Evolutionary conservation across 1,140 invertebrate genomes (phyloP), one percentile per base, ranked within the genome.

Genomic region (Schlechtendalia chinensis): DNA sequence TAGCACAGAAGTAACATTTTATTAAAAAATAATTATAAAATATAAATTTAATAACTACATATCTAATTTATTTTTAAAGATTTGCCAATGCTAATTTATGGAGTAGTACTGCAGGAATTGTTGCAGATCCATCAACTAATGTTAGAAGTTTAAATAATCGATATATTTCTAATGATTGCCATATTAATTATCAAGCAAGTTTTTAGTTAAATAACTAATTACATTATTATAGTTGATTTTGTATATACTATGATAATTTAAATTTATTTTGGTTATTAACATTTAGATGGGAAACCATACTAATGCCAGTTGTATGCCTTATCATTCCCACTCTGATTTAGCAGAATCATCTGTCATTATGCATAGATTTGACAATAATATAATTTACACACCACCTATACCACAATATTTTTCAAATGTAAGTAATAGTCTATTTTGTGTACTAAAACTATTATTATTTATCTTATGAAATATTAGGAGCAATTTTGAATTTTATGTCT

Each of bases 1-100:
- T 93, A 84, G 90, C 91, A 45, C 90, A 92, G 83, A 91, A 91
- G 91, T 91, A 85, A 82, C 32, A 6, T 54, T 27, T 54, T 14
- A 16, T 54, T 50, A 2, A 72, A 69, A 47, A 5, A 45, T 67
- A 69, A 47, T 50, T 8, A 14, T 50, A 8, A 50, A 50, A 50
- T 50, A 50, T 39, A 39, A 39, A 39, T 39, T 39, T 8, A 71
- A 11, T 19, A 10, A 71, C 53, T 71, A 29, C 8, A 1, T 6
- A 72, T 32, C 54, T n/a, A 54, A 11, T 54, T 22, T 19, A 27
- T 29, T 79, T 47, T 61, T 63, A 5, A 47, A 79, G 75, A 47
- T 79, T 79, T 79, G 75, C 74, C 32, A 77, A 77, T 61, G 74
- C 58, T 45, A 79, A 79, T 50, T 45, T 79, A 47, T 79, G 56